Conservation (phyloP, 2,888 invertebrate species). For the Formica aserva region DNA sequence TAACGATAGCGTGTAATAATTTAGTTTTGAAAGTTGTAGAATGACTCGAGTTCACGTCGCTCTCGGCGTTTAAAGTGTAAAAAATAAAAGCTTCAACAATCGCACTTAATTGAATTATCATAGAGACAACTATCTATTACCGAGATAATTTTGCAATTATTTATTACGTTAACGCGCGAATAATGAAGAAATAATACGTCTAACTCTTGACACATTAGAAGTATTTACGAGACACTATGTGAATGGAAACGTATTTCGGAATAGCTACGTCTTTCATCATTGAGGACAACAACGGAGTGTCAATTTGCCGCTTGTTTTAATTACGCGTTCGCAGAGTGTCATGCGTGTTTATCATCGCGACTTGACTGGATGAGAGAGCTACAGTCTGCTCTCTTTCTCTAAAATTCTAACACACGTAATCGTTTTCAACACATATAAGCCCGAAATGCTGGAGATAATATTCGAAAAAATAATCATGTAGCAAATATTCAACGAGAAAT, state of each 20-base stretch:
- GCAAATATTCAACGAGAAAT: not conserved
- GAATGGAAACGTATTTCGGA: slow-evolving; percentile 43
- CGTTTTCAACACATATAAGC: not conserved
- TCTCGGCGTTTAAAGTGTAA: not conserved
- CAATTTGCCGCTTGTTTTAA: slow-evolving; percentile 37
- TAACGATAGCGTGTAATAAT: no score
- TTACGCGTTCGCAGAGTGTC: slow-evolving; percentile 23
- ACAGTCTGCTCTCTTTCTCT: not conserved
- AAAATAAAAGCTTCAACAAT: not conserved
- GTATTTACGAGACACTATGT: slow-evolving; percentile 25
- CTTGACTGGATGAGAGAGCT: not conserved
- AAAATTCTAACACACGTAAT: not conserved
- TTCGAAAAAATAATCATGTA: not conserved
- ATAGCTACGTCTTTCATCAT: slow-evolving; percentile 36
- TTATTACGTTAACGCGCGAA: not conserved
- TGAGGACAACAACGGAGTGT: slow-evolving; percentile 30
- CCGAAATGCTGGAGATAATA: not conserved
- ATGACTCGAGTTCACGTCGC: slow-evolving; percentile 12
- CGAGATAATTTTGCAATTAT: slow-evolving; percentile 36
- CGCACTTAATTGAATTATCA: slow-evolving; percentile 35
- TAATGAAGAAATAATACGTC: slow-evolving; percentile 10
- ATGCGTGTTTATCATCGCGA: slow-evolving; percentile 12
- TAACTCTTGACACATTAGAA: slow-evolving; percentile 32
- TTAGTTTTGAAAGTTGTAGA: not conserved
- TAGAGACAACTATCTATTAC: slow-evolving; percentile 13